Percentiles rank a stretch among this genome's conserved stretches.
phyloP scores from a whole-genome alignment of 2,113 vertebrate genomes.

The Myotis lucifugus region DNA sequence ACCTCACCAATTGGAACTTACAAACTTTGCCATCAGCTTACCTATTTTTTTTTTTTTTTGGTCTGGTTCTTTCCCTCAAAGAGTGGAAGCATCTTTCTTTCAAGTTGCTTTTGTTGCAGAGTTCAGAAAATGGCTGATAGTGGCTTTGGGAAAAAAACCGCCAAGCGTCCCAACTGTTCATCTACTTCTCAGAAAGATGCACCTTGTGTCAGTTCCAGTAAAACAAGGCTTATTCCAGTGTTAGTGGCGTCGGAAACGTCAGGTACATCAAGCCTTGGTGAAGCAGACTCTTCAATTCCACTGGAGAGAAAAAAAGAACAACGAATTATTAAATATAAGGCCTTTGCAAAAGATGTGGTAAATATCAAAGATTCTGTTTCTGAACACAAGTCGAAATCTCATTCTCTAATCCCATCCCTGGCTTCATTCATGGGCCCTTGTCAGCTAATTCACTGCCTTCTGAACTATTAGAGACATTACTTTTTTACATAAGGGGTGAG shows the following conservation, averaged over 20 bases:
- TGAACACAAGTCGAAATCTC: not conserved
- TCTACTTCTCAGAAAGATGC: not conserved
- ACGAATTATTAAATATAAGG: not conserved
- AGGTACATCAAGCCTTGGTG: slow-evolving; percentile 41
- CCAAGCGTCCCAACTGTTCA: not conserved
- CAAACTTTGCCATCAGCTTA: slow-evolving; percentile 32
- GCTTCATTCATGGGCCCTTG: not conserved
- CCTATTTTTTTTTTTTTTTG: not conserved
- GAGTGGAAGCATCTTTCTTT: slow-evolving; percentile 56
- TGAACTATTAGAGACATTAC: slow-evolving; percentile 32
- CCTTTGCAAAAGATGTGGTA: slow-evolving; percentile 59
- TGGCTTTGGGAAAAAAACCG: slow-evolving; percentile 22
- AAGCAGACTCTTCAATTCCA: slow-evolving; percentile 5
- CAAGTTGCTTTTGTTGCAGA: slow-evolving; percentile 54
- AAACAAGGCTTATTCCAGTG: not conserved
- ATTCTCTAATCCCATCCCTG: not conserved
- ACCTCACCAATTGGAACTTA: slow-evolving; percentile 49
- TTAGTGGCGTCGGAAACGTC: slow-evolving; percentile 63
- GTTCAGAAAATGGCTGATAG: slow-evolving; percentile 73
- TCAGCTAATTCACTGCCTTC: not conserved
- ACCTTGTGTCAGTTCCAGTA: slow-evolving; percentile 27
- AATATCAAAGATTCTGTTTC: slow-evolving; percentile 47
- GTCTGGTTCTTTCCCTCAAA: slow-evolving; percentile 64
- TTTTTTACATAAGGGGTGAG: slow-evolving; percentile 31
- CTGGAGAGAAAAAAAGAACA: slow-evolving; percentile 58